Evolutionary conservation across 53 echinoderm and acorn worm species (phyloP).

Genomic region (Astropecten irregularis): DNA sequence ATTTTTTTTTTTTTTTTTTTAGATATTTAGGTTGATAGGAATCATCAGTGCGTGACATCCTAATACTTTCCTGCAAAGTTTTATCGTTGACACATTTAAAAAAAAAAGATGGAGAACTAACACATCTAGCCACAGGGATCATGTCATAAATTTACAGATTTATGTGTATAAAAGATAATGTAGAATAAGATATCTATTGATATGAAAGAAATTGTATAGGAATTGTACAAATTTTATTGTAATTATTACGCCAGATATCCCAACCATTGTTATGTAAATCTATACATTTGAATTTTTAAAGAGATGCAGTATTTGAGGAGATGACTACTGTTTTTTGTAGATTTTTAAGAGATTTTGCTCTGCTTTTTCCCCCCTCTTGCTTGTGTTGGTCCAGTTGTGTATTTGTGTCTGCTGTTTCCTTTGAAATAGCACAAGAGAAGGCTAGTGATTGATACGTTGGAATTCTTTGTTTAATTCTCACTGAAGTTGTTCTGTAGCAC

Average conservation of each 20-base stretch:
- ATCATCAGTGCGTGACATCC: too few species aligned
- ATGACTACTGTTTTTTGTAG: conserved; percentile 4
- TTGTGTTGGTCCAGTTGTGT: background rate
- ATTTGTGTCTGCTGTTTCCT: conserved; percentile 43
- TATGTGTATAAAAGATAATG: conserved; percentile 57
- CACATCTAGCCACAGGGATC: conserved; percentile 25
- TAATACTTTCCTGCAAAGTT: too few species aligned
- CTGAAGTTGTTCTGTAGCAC: too few species aligned
- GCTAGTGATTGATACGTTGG: too few species aligned
- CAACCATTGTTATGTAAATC: conserved; percentile 51
- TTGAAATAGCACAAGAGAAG: background rate
- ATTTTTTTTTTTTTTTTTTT: too few species aligned
- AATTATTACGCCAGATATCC: conserved; percentile 45
- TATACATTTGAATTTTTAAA: conserved; percentile 59
- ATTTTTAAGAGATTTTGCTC: conserved; percentile 17
- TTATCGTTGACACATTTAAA: too few species aligned
- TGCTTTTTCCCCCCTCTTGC: background rate
- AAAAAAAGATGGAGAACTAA: too few species aligned
- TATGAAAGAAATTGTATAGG: conserved; percentile 28
- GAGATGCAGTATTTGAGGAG: conserved; percentile 44
- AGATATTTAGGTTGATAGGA: too few species aligned
- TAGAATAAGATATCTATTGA: conserved; percentile 54
- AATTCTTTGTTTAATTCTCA: too few species aligned
- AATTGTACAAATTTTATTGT: conserved; percentile 59
- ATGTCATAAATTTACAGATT: background rate